Evolutionary conservation across 2,113 vertebrate species (phyloP).

Genomic region (Papio anubis): DNA sequence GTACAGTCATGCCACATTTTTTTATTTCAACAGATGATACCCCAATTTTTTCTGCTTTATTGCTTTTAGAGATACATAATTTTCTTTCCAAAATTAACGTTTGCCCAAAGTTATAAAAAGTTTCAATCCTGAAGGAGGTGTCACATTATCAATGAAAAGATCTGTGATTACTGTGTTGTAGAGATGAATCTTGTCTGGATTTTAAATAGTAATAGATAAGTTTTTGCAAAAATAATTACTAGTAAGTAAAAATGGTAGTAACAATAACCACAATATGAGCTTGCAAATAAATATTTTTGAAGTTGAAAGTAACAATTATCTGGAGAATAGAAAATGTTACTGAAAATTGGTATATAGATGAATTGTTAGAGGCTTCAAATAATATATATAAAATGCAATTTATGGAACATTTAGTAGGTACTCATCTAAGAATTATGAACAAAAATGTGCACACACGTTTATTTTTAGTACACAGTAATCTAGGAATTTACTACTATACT

Average conservation of each 20-base stretch:
- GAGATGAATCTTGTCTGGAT: not conserved
- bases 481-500: not conserved
- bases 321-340: not conserved
- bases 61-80: not conserved
- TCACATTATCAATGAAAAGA: not conserved
- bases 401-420: not conserved
- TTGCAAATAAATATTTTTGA: not conserved
- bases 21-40: not conserved
- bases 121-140: not conserved
- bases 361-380: not conserved
- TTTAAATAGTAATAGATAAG: not conserved
- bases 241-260: not conserved
- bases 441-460: not conserved
- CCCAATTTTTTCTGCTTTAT: not conserved
- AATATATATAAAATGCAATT: not conserved
- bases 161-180: not conserved
- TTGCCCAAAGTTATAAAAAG: not conserved
- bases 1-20: not conserved
- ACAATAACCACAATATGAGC: not conserved
- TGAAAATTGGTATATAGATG: not conserved
- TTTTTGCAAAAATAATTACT: not conserved
- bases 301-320: not conserved
- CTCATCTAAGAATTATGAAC: not conserved
- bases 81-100: not conserved
- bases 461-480: not conserved